Evolutionary conservation across 1,140 invertebrate genomes (phyloP), one percentile per base, ranked within the genome.

Genomic region (Cydia amplana): DNA sequence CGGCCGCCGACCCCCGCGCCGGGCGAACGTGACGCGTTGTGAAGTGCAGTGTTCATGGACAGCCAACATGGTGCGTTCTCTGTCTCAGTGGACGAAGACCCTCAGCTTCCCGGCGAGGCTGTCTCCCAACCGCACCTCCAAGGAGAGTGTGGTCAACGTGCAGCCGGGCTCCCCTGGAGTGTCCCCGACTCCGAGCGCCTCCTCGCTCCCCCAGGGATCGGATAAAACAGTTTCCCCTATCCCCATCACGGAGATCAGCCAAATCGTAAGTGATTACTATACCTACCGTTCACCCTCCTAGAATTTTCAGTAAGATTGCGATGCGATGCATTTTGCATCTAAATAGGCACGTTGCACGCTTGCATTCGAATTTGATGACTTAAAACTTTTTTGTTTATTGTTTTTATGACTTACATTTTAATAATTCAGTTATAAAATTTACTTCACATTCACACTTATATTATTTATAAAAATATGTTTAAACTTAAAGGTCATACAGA

Each of bases 31-130:
- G 80, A 79, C 84, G 85, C 78, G 84, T 88, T 85, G 88, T 89
- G 88, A 87, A 87, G 88, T 87, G 81, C 82, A 83, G 88, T 90
- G 88, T 83, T 80, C 84, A 88, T 91, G 87, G 81, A 89, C 88
- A 80, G 79, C 82, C 85, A 94, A 91, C 86, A 97, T 97, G 96
- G 96, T 97, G 86, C 96, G 96, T 82, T 96, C 96, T 93, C 90
- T 97, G 83, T 95, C 96, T 67, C 96, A 97, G 94, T 97, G 96
- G 96, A 97, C 96, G 83, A 97, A 97, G 94, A 97, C 96, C 79
- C 93, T 97, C 85, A 97, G 96, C 94, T 97, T 97, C 88, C 96
- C 96, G 76, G 95, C 96, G 82, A 94, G 96, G 87, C 94, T 97
- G 81, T 96, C 96, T 73, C 96, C 96, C 0, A 96, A 96, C 86